Conservation (phyloP, 2,888 invertebrate species). For the Andrena bicolor region DNA sequence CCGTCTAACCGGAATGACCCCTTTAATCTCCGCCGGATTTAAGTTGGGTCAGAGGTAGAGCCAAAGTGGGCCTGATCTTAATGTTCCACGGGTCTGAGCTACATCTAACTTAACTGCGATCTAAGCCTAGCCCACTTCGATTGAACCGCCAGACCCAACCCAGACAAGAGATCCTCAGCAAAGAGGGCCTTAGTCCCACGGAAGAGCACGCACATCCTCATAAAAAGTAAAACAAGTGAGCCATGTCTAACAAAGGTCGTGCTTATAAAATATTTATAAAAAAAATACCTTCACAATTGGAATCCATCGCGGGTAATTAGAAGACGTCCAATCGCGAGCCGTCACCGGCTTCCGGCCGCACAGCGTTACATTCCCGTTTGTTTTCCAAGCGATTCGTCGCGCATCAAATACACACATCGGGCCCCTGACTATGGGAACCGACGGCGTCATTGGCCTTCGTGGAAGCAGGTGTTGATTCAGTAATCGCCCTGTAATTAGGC, state of each 20-base stretch:
- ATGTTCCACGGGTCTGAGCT: background rate
- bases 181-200: constrained; percentile 39
- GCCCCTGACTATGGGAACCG: constrained; percentile 47
- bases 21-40: too few species aligned
- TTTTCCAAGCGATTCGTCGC: constrained; percentile 48
- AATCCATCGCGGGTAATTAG: constrained; percentile 36
- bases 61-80: too few species aligned
- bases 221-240: constrained; percentile 4
- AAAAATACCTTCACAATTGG: constrained; percentile 16
- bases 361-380: constrained; percentile 3
- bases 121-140: background rate
- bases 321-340: constrained; percentile 30
- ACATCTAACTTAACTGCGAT: background rate
- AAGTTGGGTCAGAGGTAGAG: too few species aligned
- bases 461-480: constrained; percentile 75
- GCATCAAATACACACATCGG: constrained; percentile 32
- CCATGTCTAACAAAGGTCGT: background rate
- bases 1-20: too few species aligned
- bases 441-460: constrained; percentile 59
- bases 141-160: background rate
- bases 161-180: background rate
- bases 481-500: constrained; percentile 74
- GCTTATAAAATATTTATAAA: constrained; percentile 46
- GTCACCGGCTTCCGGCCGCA: constrained; percentile 41
- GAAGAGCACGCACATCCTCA: constrained; percentile 20